Conservation (phyloP, 2,797 vertebrate genomes). For the Thalassophryne amazonica region DNA sequence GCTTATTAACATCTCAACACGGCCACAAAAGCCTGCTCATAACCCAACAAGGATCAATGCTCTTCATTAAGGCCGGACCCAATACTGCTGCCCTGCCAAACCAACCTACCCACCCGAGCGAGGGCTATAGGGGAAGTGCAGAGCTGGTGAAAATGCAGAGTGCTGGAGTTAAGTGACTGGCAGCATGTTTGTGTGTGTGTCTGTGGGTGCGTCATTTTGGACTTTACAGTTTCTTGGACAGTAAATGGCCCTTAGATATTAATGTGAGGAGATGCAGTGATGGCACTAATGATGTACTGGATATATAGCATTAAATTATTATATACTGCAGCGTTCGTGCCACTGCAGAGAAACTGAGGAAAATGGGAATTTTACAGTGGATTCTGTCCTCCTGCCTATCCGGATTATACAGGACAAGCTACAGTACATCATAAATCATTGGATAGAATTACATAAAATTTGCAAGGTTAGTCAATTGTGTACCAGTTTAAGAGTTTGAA, state of each 20-base stretch:
- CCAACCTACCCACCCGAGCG: slow-evolving; percentile 35
- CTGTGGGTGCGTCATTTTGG: background rate
- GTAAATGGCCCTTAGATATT: slow-evolving; percentile 15
- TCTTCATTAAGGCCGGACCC: slow-evolving; percentile 69
- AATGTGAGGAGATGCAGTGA: slow-evolving; percentile 6
- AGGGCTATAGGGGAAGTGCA: slow-evolving; percentile 38
- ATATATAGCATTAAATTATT: background rate
- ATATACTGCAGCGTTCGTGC: background rate
- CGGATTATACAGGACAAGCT: too few relatives aligned
- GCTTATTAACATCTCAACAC: slow-evolving; percentile 77
- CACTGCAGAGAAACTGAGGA: too few relatives aligned
- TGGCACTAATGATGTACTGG: slow-evolving; percentile 5
- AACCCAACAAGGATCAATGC: slow-evolving; percentile 78
- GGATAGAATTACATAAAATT: too few relatives aligned
- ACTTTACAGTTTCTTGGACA: slow-evolving; percentile 3
- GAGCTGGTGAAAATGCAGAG: slow-evolving; percentile 39
- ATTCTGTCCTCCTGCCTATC: too few relatives aligned
- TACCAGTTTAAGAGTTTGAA: too few relatives aligned
- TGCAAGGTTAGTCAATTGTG: too few relatives aligned
- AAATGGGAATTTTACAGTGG: too few relatives aligned
- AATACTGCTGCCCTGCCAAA: slow-evolving; percentile 57
- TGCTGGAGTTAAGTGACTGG: background rate
- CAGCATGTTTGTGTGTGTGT: slow-evolving; percentile 5
- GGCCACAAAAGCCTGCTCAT: slow-evolving; percentile 71
- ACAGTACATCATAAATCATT: too few relatives aligned